Percentiles rank a stretch among this genome's conserved stretches.
Evolutionary conservation across 2,797 vertebrate species (phyloP).

Genomic region (Tragopan temminckii): DNA sequence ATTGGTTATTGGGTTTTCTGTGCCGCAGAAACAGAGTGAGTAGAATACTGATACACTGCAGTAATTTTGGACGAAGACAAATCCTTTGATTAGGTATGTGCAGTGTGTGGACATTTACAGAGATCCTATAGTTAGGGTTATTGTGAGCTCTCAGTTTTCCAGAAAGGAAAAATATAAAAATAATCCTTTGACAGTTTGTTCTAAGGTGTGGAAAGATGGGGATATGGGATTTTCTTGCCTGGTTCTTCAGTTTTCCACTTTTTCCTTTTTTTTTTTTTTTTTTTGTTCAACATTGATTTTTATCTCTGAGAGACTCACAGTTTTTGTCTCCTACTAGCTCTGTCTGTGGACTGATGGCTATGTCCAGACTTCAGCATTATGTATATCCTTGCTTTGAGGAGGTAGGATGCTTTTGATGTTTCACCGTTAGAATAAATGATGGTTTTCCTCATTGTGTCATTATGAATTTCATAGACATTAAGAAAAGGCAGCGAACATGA

Average conservation of each 20-base stretch:
- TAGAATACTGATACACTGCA: fast-evolving
- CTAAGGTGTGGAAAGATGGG: not conserved
- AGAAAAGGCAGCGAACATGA: not conserved
- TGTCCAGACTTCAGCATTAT: not conserved
- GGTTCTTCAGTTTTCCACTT: not conserved
- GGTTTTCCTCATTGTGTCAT: not conserved
- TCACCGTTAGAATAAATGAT: not conserved
- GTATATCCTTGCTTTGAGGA: not conserved
- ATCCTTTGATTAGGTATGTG: not conserved
- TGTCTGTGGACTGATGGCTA: not conserved
- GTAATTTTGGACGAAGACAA: not conserved
- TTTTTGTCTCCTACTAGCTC: not conserved
- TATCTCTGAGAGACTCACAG: not conserved
- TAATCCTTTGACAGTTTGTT: not conserved
- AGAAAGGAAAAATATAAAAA: not conserved
- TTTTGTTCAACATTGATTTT: not conserved
- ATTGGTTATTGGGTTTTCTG: not conserved
- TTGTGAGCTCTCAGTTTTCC: not conserved
- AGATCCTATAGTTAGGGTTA: not conserved
- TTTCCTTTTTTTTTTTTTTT: too few species aligned
- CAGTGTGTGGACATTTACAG: not conserved
- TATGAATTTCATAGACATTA: not conserved
- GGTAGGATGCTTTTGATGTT: not conserved
- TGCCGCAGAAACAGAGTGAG: not conserved
- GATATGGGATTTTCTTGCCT: not conserved